These are phyloP conservation scores for Pseudomyrmex dendroicus DNA, from an alignment of 1,140 invertebrate genomes.

Conservation along the genomic window DNA sequence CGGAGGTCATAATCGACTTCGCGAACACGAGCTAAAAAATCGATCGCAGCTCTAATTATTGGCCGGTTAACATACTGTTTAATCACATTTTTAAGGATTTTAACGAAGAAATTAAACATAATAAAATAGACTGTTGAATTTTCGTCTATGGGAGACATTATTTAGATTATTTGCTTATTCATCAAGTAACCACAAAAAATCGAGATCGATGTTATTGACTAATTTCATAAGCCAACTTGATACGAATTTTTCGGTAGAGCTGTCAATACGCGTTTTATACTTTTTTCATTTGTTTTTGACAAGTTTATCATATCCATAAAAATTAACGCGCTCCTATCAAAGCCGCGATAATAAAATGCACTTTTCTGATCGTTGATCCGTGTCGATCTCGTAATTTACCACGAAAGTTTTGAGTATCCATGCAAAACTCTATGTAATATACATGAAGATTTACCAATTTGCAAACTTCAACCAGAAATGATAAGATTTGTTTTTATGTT, in stretches of 20 bases:
- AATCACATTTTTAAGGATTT: conserved; percentile 27
- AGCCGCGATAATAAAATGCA: conserved; percentile 43
- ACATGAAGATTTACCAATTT: not conserved
- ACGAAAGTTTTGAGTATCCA: not conserved
- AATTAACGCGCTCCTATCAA: not conserved
- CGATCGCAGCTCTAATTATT: conserved; percentile 58
- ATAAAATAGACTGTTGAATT: conserved; percentile 2
- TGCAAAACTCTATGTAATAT: not conserved
- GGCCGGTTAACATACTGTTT: not conserved
- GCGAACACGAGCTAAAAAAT: conserved; percentile 55
- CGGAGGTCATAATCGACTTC: conserved; percentile 24
- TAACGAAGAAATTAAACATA: conserved; percentile 18
- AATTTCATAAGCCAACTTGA: too few relatives aligned
- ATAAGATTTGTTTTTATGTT: conserved; percentile 1
- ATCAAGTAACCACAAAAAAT: too few relatives aligned
- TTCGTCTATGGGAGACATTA: not conserved
- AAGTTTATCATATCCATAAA: not conserved
- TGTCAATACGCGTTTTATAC: too few relatives aligned
- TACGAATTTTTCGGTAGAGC: too few relatives aligned
- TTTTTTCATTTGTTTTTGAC: not conserved
- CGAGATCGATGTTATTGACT: too few relatives aligned
- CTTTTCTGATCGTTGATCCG: conserved; percentile 48
- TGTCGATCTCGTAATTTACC: conserved; percentile 24
- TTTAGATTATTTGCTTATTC: too few relatives aligned
- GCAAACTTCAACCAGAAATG: conserved; percentile 5